Conservation (phyloP, 2,797 vertebrate genomes). For the Melanotaenia trifasciata region DNA sequence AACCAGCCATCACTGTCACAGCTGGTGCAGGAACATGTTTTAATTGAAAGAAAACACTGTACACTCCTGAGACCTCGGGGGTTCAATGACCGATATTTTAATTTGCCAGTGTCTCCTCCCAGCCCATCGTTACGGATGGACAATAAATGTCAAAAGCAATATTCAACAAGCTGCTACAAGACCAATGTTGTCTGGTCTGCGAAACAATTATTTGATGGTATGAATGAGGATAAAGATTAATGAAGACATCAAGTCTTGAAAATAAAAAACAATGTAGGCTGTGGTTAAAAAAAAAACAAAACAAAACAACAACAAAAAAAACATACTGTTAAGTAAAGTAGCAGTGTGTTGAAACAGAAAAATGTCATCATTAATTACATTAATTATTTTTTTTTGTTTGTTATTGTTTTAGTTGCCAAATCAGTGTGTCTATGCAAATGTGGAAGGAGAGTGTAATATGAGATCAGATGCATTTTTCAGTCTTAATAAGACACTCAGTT, state of each 20-base stretch:
- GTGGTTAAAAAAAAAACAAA: too few species aligned
- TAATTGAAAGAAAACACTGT: slow-evolving; percentile 31
- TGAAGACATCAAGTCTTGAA: too few species aligned
- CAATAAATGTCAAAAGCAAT: background rate
- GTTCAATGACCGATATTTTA: slow-evolving; percentile 14
- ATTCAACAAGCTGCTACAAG: background rate
- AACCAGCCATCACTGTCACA: background rate
- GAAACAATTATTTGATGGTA: background rate
- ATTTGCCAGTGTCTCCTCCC: background rate
- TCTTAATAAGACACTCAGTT: background rate
- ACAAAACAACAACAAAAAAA: too few species aligned
- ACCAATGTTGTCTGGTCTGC: background rate
- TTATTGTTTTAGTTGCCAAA: too few species aligned
- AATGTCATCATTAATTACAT: too few species aligned
- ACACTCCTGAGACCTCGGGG: slow-evolving; percentile 20
- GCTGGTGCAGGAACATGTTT: slow-evolving; percentile 34
- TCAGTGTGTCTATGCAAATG: too few species aligned
- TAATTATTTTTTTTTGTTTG: too few species aligned
- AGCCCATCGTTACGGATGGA: background rate
- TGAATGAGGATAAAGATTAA: background rate
- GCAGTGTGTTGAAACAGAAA: too few species aligned
- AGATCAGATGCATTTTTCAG: background rate
- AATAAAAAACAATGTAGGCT: too few species aligned
- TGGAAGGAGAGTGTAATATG: too few species aligned
- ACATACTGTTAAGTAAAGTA: too few species aligned